These are phyloP conservation scores for Mustelus asterias DNA, from an alignment of 2,113 vertebrate species.

Conservation along the genomic window DNA sequence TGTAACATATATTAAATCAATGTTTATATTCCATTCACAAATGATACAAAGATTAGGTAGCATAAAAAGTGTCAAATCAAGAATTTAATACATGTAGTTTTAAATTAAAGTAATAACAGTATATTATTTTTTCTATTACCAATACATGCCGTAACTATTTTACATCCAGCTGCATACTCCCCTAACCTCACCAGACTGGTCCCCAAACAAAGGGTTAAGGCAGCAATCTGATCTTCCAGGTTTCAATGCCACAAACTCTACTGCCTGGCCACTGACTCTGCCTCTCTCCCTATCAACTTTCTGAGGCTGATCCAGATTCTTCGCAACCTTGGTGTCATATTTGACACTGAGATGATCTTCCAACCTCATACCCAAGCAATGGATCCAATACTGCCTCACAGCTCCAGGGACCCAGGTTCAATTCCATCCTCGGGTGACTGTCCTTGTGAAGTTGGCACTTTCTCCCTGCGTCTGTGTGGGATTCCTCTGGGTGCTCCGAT, in stretches of 20 bases:
- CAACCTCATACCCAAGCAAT: too few species aligned
- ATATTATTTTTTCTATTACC: not conserved
- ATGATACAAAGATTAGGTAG: not conserved
- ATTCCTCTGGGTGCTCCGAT: too few species aligned
- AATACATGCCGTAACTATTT: not conserved
- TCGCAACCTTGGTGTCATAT: too few species aligned
- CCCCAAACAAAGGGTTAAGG: not conserved
- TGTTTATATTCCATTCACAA: not conserved
- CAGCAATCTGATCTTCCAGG: not conserved
- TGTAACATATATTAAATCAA: not conserved
- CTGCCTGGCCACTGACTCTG: too few species aligned
- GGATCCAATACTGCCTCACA: too few species aligned
- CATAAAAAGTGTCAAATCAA: not conserved
- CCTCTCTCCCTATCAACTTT: too few species aligned
- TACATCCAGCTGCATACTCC: not conserved
- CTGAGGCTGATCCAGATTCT: too few species aligned
- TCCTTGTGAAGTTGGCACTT: too few species aligned
- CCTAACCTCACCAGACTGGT: not conserved
- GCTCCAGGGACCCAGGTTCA: too few species aligned
- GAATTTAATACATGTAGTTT: not conserved
- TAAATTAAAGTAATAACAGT: not conserved
- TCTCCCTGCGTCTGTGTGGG: too few species aligned
- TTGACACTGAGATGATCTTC: too few species aligned
- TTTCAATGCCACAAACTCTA: not conserved
- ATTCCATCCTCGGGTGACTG: too few species aligned